Evolutionary conservation across 2,797 vertebrate species (phyloP).

Genomic region (Sphenopsis melanotis): DNA sequence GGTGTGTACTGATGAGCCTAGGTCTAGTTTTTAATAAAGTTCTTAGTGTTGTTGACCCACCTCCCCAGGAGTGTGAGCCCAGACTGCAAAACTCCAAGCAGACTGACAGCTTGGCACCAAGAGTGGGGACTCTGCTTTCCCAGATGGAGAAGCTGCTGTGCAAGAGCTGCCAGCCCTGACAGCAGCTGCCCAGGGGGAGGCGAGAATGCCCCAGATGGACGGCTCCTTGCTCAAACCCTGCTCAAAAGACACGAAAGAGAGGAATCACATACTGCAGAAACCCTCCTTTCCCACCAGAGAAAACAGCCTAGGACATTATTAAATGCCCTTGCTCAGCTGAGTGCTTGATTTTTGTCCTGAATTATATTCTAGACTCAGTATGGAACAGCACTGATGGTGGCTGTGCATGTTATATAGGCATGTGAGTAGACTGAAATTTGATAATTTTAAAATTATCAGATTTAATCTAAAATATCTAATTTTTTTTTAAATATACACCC

Average conservation of each 20-base stretch:
- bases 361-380: not conserved
- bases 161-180: not conserved
- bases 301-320: not conserved
- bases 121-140: not conserved
- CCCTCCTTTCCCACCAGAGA: not conserved
- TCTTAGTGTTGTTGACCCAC: not conserved
- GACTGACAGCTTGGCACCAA: not conserved
- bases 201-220: rapidly evolving
- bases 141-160: not conserved
- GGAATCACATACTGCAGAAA: not conserved
- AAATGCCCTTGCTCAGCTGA: not conserved
- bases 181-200: not conserved
- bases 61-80: not conserved
- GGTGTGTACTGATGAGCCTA: not conserved
- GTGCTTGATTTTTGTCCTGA: not conserved
- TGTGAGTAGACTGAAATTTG: not conserved
- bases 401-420: not conserved
- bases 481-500: not conserved
- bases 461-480: not conserved
- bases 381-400: not conserved
- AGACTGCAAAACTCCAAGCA: not conserved
- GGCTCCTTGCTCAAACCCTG: not conserved
- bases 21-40: not conserved
- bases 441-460: not conserved
- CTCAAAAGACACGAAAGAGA: not conserved